Evolutionary conservation across 2,888 invertebrate genomes (phyloP).

Genomic region (Molanna angustata): DNA sequence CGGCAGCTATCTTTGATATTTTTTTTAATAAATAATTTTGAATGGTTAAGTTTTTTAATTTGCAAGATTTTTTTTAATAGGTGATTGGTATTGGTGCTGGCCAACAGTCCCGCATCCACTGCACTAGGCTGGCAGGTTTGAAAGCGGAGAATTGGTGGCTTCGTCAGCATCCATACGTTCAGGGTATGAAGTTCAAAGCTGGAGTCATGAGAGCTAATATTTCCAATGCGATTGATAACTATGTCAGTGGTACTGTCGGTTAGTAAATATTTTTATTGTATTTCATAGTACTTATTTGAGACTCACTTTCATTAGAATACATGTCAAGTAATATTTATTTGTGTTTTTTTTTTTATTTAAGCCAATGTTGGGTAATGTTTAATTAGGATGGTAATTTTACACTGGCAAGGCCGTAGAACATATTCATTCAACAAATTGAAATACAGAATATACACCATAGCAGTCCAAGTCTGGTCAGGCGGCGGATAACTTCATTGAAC

Average conservation of each 20-base stretch:
- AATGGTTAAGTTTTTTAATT: too few relatives aligned
- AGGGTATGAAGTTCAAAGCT: conserved; percentile 78
- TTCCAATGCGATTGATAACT: conserved; percentile 95
- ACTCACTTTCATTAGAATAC: background rate
- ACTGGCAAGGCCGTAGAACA: too few relatives aligned
- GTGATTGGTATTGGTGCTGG: conserved; percentile 98
- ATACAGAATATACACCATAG: too few relatives aligned
- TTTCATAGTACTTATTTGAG: conserved; percentile 10
- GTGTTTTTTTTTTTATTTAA: too few relatives aligned
- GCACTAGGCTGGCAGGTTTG: conserved; percentile 94
- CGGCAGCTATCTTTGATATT: too few relatives aligned
- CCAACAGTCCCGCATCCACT: conserved; percentile 97
- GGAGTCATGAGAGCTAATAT: conserved; percentile 88
- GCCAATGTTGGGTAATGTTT: too few relatives aligned
- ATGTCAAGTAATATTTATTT: too few relatives aligned
- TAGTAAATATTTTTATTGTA: conserved; percentile 35
- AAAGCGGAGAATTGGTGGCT: conserved; percentile 99
- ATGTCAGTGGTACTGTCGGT: conserved; percentile 88
- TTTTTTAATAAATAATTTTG: too few relatives aligned
- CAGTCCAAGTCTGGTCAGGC: too few relatives aligned
- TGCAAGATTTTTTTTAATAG: conserved; percentile 46
- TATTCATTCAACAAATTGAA: too few relatives aligned
- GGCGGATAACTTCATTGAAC: too few relatives aligned
- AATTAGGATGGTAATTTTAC: too few relatives aligned
- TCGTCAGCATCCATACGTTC: conserved; percentile 85